Evolutionary conservation across 2,888 invertebrate genomes (phyloP), one percentile per base, ranked within the genome.

Genomic region (Choreutis nemorana): DNA sequence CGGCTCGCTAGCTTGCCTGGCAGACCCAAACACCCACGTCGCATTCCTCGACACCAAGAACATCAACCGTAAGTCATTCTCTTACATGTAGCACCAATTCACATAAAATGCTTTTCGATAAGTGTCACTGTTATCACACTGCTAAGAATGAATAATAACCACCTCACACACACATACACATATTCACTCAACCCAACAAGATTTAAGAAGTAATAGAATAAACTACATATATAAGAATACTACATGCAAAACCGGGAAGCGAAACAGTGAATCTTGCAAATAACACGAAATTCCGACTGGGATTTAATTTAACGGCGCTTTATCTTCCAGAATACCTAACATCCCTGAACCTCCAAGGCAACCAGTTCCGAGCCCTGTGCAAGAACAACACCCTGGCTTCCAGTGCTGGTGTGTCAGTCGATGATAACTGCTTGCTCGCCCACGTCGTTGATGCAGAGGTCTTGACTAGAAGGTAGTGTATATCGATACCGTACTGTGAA

Each of bases 371-470:
- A 2, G 82, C 83, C 0, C 59, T 87, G 1, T 86, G 86, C 48
- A 71, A 78, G 29, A 85, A 87, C 57, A 85, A 85, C 42, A 64
- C 79, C 0, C 49, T 86, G 14, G 81, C 84, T 0, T 31, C 35
- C 1, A 35, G 37, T 24, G 37, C 77, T 3, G 86, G 85, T 1
- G 65, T 84, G 10, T 33, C 50, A 16, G 67, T 85, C 1, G 82
- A 83, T 35, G 67, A 78, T 4, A 46, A 50, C 32, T 86, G 86
- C 37, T 68, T 83, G 1, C 60, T 87, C 5, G 78, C 84, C 0
- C 63, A 77, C 12, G 81, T 84, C 1, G 82, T 85, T 1, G 83
- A 84, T 37, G 83, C 84, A 9, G 86, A 86, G 60, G 73, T 87
- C n/a, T 45, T 84, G 4, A 53, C 78, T 0, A 72, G 78, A 42